These are phyloP conservation scores for Labroides dimidiatus DNA, from an alignment of 2,797 vertebrate genomes.

Conservation along the genomic window DNA sequence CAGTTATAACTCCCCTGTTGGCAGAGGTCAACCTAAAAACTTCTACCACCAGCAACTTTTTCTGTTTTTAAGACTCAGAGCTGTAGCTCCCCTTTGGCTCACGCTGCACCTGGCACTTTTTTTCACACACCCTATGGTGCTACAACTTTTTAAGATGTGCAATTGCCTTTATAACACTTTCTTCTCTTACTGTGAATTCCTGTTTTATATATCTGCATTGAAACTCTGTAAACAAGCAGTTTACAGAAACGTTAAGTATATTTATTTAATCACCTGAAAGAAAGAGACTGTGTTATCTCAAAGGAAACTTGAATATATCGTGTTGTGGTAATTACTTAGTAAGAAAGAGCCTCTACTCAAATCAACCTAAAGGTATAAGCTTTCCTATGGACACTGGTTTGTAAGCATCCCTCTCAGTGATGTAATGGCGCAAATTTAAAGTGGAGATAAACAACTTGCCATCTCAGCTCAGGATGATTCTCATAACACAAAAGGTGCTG, in stretches of 20 bases:
- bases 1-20: constrained; percentile 22
- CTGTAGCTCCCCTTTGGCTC: constrained; percentile 8
- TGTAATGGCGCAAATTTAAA: constrained; percentile 34
- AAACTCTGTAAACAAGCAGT: constrained; percentile 11
- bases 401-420: constrained; percentile 23
- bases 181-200: constrained; percentile 5
- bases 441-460: constrained; percentile 52
- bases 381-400: constrained; percentile 20
- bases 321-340: constrained; percentile 11
- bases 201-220: constrained; percentile 17
- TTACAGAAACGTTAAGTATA: constrained; percentile 6
- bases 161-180: constrained; percentile 15
- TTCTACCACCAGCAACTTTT: constrained; percentile 24
- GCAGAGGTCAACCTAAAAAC: constrained; percentile 25
- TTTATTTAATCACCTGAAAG: neutral
- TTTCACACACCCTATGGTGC: constrained; percentile 37
- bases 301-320: neutral
- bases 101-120: constrained; percentile 23
- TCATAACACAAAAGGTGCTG: constrained; percentile 45
- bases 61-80: constrained; percentile 42
- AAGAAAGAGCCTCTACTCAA: neutral
- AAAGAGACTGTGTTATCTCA: neutral
- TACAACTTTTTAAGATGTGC: constrained; percentile 31
- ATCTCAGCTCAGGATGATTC: constrained; percentile 37
- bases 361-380: constrained; percentile 1